Conservation (phyloP, 1,140 invertebrate species). For the Drosophila rufa region DNA sequence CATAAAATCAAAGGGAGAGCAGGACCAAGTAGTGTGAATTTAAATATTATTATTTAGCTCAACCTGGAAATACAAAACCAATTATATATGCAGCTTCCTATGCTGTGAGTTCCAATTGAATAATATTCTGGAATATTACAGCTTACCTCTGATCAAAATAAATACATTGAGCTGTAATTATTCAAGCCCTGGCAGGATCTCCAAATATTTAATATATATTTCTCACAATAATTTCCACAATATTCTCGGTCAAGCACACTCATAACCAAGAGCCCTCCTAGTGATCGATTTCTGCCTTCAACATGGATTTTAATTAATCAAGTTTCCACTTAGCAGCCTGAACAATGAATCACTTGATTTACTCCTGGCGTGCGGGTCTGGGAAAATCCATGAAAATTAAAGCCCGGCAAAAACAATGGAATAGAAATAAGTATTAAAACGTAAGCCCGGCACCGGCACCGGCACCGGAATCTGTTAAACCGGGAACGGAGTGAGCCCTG, state of each 20-base stretch:
- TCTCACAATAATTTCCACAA: not conserved
- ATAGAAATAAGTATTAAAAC: constrained; percentile 48
- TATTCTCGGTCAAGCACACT: not conserved
- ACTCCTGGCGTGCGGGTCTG: not conserved
- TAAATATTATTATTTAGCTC: not conserved
- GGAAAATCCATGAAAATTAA: constrained; percentile 67
- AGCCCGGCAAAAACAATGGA: constrained; percentile 34
- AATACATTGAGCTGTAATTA: not conserved
- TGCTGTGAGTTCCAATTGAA: no score
- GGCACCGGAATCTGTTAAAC: constrained; percentile 37
- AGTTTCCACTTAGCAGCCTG: not conserved
- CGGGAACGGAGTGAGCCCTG: not conserved
- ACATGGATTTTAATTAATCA: constrained; percentile 11
- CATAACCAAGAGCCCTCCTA: not conserved
- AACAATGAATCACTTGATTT: constrained; percentile 12
- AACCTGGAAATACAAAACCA: not conserved
- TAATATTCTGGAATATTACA: no score
- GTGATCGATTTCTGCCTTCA: not conserved
- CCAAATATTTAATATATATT: no score
- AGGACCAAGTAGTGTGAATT: no score
- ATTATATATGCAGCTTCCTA: no score
- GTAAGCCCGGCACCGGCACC: constrained; percentile 7
- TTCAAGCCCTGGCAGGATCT: no score
- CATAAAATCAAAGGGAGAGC: not conserved
- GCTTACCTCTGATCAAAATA: not conserved